phyloP scores from a whole-genome alignment of 2,113 vertebrate species.

The Centrocercus urophasianus region DNA sequence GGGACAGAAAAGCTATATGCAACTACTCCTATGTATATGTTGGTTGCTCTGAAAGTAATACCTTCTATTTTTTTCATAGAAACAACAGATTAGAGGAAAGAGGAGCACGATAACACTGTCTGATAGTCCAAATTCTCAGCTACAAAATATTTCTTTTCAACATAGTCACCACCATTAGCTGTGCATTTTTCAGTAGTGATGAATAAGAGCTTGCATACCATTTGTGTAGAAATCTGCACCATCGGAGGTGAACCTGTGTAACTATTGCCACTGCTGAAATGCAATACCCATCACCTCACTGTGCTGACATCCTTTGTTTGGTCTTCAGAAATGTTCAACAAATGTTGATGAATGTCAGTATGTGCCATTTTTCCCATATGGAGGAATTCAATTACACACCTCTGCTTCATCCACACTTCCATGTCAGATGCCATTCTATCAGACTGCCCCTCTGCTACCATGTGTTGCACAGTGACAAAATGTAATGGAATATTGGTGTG shows the following conservation, averaged over 20 bases:
- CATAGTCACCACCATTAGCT: not conserved
- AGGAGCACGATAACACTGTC: too few relatives aligned
- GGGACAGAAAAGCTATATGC: not conserved
- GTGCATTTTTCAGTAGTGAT: not conserved
- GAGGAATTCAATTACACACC: not conserved
- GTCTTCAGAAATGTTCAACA: not conserved
- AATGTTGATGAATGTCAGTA: not conserved
- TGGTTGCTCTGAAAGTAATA: too few relatives aligned
- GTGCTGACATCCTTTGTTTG: not conserved
- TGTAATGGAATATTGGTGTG: not conserved
- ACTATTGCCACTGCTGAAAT: not conserved
- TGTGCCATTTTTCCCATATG: not conserved
- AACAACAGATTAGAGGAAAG: too few relatives aligned
- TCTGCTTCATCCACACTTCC: not conserved
- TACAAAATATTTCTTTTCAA: not conserved
- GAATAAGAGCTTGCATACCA: not conserved
- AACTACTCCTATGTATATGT: not conserved
- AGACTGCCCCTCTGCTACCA: not conserved
- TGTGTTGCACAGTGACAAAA: not conserved
- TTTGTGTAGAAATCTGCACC: too few relatives aligned
- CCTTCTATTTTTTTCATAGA: too few relatives aligned
- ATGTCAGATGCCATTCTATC: not conserved
- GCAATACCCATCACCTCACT: not conserved
- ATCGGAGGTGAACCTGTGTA: too few relatives aligned
- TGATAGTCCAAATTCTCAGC: too few relatives aligned